Conservation (phyloP, 2,797 vertebrate species). For the Caiman crocodilus region DNA sequence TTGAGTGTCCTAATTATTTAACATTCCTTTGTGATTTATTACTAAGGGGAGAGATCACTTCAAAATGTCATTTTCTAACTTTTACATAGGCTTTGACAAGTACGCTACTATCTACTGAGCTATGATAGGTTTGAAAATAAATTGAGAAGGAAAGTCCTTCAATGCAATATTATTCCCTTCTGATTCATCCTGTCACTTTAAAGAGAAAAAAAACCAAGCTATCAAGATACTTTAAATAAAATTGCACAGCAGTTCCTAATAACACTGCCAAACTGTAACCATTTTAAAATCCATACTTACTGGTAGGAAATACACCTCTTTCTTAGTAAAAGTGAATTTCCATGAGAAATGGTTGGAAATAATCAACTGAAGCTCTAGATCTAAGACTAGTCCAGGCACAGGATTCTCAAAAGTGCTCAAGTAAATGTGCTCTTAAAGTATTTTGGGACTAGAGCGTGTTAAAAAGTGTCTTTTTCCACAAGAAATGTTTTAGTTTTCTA, state of each 20-base stretch:
- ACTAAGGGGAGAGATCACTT: slow-evolving; percentile 19
- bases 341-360: not conserved
- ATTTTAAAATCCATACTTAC: not conserved
- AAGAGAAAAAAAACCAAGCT: too few species aligned
- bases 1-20: slow-evolving; percentile 43
- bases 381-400: not conserved
- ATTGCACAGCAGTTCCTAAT: slow-evolving; percentile 17
- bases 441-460: not conserved
- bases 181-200: too few species aligned
- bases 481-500: not conserved
- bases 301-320: not conserved
- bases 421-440: not conserved
- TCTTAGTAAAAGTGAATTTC: not conserved
- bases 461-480: not conserved
- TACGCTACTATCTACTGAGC: not conserved
- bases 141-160: not conserved
- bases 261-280: slow-evolving; percentile 18
- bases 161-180: too few species aligned
- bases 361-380: not conserved
- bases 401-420: not conserved
- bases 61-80: slow-evolving; percentile 16
- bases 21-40: slow-evolving; percentile 50
- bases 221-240: too few species aligned
- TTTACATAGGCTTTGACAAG: slow-evolving; percentile 28
- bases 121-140: slow-evolving; percentile 6